These are phyloP conservation scores for Centropus unirufus DNA, from an alignment of 2,113 vertebrate genomes.

Conservation along the genomic window DNA sequence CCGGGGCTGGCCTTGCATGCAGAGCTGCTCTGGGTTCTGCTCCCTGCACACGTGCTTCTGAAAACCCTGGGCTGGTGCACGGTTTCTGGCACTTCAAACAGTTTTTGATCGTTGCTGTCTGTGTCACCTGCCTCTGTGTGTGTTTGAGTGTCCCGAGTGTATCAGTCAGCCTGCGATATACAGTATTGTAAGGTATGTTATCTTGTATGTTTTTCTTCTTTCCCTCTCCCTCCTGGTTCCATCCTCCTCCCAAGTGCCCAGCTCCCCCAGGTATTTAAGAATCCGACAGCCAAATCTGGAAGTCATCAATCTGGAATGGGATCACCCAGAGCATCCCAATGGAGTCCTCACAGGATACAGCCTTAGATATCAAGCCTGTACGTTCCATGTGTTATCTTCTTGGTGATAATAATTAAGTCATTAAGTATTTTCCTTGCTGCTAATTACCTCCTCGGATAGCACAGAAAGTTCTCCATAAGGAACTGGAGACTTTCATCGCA, in stretches of 20 bases:
- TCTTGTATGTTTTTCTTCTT: constrained; percentile 40
- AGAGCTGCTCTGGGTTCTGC: neutral
- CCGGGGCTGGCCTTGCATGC: neutral
- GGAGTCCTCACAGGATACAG: constrained; percentile 90
- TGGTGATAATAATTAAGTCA: neutral
- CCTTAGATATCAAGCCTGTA: constrained; percentile 89
- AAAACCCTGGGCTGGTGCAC: neutral
- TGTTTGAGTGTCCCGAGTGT: rapidly evolving
- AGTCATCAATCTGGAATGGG: constrained; percentile 88
- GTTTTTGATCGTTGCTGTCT: neutral
- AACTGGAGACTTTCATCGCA: neutral
- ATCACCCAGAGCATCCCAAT: constrained; percentile 91
- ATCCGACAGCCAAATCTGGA: constrained; percentile 85
- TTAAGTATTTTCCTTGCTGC: neutral
- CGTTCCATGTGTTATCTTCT: neutral
- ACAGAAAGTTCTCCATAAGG: neutral
- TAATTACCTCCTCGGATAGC: neutral
- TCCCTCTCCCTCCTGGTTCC: constrained; percentile 28
- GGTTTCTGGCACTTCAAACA: neutral
- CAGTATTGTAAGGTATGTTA: neutral
- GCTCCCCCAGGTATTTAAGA: constrained; percentile 86
- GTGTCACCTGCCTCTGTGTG: no score
- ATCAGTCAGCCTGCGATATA: neutral
- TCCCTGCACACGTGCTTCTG: neutral
- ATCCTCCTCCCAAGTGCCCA: constrained; percentile 85